Percentiles rank a stretch among this genome's conserved stretches.
These are phyloP conservation scores for Acanthoscelides obtectus DNA, from an alignment of 2,888 invertebrate species.

Conservation along the genomic window DNA sequence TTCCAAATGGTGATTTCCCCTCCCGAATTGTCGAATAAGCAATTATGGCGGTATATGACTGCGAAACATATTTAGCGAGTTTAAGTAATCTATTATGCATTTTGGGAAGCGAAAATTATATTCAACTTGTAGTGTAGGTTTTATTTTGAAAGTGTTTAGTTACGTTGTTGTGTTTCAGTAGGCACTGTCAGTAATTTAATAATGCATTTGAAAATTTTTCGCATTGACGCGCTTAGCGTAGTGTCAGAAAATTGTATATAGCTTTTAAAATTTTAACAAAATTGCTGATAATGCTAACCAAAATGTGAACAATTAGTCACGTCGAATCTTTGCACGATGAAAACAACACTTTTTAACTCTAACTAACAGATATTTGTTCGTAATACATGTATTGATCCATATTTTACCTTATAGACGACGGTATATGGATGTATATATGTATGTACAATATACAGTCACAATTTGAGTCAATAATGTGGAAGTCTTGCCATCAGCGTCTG, in stretches of 20 bases:
- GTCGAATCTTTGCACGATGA: background rate
- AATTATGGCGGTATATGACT: background rate
- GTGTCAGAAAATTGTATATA: background rate
- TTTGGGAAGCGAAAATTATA: background rate
- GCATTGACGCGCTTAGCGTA: background rate
- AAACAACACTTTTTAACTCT: too few species aligned
- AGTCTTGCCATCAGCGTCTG: too few species aligned
- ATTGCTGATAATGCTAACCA: background rate
- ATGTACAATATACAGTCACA: too few species aligned
- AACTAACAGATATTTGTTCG: too few species aligned
- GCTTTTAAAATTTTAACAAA: background rate
- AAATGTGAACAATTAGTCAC: background rate
- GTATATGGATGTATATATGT: too few species aligned
- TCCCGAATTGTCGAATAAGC: background rate
- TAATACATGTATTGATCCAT: too few species aligned
- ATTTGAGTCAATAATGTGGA: too few species aligned
- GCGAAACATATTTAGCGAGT: background rate
- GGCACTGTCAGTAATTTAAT: background rate
- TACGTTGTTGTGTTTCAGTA: background rate
- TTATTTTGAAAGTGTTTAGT: background rate
- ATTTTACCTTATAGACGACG: too few species aligned
- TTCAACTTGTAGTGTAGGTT: background rate
- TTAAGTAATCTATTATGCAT: background rate
- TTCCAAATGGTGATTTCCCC: background rate
- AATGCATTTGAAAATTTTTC: background rate